Conservation (phyloP, 1,140 invertebrate genomes). For the Drosophila guanche region DNA sequence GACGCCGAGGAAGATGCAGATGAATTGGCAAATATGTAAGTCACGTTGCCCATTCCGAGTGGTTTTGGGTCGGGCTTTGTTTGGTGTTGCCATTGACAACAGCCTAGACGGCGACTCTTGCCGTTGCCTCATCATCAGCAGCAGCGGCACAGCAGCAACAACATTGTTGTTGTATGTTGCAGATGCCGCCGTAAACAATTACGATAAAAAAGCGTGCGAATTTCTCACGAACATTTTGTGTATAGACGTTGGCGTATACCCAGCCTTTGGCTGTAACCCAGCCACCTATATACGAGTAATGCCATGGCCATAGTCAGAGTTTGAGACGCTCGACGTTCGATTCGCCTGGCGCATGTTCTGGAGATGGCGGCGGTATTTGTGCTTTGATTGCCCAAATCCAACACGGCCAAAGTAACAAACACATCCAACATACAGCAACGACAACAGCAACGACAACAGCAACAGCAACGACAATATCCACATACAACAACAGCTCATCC, state of each 20-base stretch:
- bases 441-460: not conserved
- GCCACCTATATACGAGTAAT: constrained; percentile 54
- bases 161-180: constrained; percentile 58
- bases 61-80: constrained; percentile 62
- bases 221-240: constrained; percentile 76
- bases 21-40: constrained; percentile 82
- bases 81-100: constrained; percentile 78
- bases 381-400: constrained; percentile 79
- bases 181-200: constrained; percentile 81
- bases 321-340: constrained; percentile 39
- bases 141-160: constrained; percentile 33
- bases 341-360: constrained; percentile 65
- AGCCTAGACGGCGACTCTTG: constrained; percentile 12
- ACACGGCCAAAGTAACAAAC: constrained; percentile 37
- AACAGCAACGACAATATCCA: not conserved
- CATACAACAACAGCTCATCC: constrained; percentile 9
- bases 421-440: constrained; percentile 8
- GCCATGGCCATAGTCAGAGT: constrained; percentile 42
- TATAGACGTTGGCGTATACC: constrained; percentile 35
- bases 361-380: constrained; percentile 65
- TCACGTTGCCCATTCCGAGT: constrained; percentile 66
- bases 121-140: constrained; percentile 35
- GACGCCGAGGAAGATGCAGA: constrained; percentile 38
- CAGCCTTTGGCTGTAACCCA: constrained; percentile 40
- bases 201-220: constrained; percentile 81